Evolutionary conservation across 2,797 vertebrate genomes (phyloP).

Genomic region (Synanceia verrucosa): DNA sequence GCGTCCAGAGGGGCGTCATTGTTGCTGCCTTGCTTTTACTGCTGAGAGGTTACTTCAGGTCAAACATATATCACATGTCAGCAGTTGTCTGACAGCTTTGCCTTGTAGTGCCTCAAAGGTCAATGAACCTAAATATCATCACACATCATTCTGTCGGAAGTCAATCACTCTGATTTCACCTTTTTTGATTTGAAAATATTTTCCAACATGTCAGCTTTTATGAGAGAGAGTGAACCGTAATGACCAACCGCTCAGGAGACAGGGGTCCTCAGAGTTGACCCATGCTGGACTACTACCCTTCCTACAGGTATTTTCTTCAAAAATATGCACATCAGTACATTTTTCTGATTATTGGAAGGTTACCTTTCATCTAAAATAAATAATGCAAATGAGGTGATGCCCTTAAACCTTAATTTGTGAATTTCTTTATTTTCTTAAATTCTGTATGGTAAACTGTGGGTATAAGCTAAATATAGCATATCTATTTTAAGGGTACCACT

Average conservation of each 20-base stretch:
- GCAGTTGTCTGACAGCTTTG: conserved; percentile 45
- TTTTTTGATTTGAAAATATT: background rate
- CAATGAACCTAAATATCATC: conserved; percentile 53
- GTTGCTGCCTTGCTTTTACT: conserved; percentile 39
- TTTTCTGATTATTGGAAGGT: background rate
- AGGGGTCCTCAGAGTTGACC: background rate
- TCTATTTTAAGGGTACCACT: too few relatives aligned
- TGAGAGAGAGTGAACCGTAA: background rate
- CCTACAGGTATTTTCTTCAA: background rate
- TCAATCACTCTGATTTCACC: background rate
- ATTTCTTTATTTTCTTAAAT: too few relatives aligned
- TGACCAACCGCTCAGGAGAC: background rate
- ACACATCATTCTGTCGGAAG: background rate
- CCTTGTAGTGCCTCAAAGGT: conserved; percentile 38
- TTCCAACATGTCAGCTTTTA: background rate
- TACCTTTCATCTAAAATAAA: too few relatives aligned
- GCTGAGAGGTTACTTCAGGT: conserved; percentile 66
- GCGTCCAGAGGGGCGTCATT: conserved; percentile 33
- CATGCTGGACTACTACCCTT: background rate
- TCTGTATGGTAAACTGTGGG: too few relatives aligned
- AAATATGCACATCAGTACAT: background rate
- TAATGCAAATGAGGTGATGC: too few relatives aligned
- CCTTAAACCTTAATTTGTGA: too few relatives aligned
- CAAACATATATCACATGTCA: conserved; percentile 59
- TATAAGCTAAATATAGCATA: too few relatives aligned